Conservation (phyloP, 2,113 vertebrate genomes). For the Strix aluco region DNA sequence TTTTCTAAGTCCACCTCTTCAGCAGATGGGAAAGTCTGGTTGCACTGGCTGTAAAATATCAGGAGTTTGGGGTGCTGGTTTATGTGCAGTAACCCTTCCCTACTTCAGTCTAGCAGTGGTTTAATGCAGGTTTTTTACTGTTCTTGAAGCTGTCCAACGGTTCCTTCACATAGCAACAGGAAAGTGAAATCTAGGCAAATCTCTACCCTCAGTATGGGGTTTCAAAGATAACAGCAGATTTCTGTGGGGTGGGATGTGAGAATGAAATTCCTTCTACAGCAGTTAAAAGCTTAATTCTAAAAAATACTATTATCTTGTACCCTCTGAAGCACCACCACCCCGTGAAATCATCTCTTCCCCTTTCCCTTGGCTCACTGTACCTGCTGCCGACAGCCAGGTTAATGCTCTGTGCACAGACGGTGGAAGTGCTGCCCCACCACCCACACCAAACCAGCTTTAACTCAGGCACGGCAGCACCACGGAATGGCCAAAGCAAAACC, state of each 20-base stretch:
- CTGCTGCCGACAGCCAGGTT: accelerated
- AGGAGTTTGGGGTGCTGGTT: neutral
- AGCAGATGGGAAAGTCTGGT: neutral
- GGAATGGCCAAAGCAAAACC: neutral
- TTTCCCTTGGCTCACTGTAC: no score
- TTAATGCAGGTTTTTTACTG: neutral
- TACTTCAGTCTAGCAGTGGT: neutral
- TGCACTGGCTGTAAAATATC: neutral
- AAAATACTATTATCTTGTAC: neutral
- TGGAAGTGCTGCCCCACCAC: neutral
- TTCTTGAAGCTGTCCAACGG: neutral
- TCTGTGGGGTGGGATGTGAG: neutral
- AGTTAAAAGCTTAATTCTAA: neutral
- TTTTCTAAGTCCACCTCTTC: neutral
- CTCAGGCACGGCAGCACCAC: accelerated
- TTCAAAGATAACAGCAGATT: neutral
- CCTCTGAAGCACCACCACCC: neutral
- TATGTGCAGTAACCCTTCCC: neutral
- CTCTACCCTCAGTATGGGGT: neutral
- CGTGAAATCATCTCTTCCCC: neutral
- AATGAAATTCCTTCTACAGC: neutral
- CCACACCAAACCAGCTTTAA: neutral
- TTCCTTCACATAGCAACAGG: neutral
- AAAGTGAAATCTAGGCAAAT: neutral
- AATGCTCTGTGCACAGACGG: accelerated